Base-by-base conservation (phyloP, 2,113 vertebrate species). In the Struthidea cinerea region DNA sequence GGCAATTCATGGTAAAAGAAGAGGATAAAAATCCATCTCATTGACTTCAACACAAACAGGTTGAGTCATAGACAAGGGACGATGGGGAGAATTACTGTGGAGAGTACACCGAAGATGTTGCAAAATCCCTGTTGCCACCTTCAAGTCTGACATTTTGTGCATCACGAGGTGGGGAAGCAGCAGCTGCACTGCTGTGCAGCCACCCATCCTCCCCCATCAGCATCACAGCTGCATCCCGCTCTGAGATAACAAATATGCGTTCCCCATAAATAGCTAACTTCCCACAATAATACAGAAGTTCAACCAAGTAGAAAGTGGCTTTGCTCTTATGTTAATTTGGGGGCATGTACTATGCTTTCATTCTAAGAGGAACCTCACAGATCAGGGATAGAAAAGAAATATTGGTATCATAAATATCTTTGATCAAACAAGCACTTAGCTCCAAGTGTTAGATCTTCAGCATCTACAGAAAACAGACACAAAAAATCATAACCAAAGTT, bases 191-290 rank as follows among this genome's bases (percentile, higher is more conserved):
- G 50, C 84, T 74, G 73, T 84, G 87, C 91, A 96, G 84, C 35
- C 87, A 81, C 56, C 33, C 74, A n/a, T 89, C 52, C 81, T 85
- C 26, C 37, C 47, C 69, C 49, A 65, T 55, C 80, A 87, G 84
- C 87, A 95, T 30, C 82, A 84, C 90, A 89, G 92, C 90, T 93
- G 94, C 88, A 77, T 44, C 76, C 84, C 42, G 2, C 89, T 52
- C 63, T 10, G 13, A 87, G 49, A 74, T 20, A 65, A 79, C 70
- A 84, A 63, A 79, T 23, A 59, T 32, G 35, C 23, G 7, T 7
- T 30, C 68, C 59, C 73, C 70, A 46, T 11, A 33, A 65, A 74
- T 27, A 82, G 84, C 49, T 46, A 60, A 68, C 28, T 63, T 56
- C 55, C 50, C 59, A 63, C 49, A 75, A 33, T n/a, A 79, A 83